Base-by-base conservation (phyloP, 2,888 invertebrate species). In the Nephrocerus scutellatus region DNA sequence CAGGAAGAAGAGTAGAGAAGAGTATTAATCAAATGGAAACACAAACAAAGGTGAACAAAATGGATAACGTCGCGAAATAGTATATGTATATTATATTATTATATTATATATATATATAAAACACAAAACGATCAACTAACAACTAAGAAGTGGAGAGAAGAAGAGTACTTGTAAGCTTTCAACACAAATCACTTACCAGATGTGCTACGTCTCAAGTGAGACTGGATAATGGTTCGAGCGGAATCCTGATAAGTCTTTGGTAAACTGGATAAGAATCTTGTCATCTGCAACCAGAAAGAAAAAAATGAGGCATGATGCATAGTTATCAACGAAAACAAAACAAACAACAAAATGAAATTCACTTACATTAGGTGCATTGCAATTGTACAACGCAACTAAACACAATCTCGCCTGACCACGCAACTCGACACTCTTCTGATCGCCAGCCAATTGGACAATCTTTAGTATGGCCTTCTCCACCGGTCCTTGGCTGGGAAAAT, bases 361-460 rank as follows among this genome's bases (percentile, higher is more conserved):
- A 63, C 70, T 60, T 23, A 74, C 74, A 19, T 71, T 70, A 21
- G 88, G 82, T 2, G 92, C 84, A 67, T 91, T 92, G 50, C 90
- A 79, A 72, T 91, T 89, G 72, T 92, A 96, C 37, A 96, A 72
- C 6, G 85, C 82, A 36, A 90, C 80, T 34, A 95, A 78, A 60
- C 73, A 93, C 59, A 68, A 79, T 63, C 75, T 71, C 34, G 75
- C 84, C 42, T 72, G 78, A 58, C 72, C 78, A 62, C 74, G 77
- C 71, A 79, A 82, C 77, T 72, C 86, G 58, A 66, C 76, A 45
- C 76, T 81, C 66, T 76, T 81, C 59, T 80, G 76, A 69, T 79
- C 82, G 36, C 66, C 71, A 19, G 84, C 80, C 70, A 82, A 78
- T 29, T 73, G 72, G 18, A 86, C 75, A 49, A 91, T 77, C 59